Evolutionary conservation across 23 tunicate species (phyloP).

Genomic region (Styela clava): DNA sequence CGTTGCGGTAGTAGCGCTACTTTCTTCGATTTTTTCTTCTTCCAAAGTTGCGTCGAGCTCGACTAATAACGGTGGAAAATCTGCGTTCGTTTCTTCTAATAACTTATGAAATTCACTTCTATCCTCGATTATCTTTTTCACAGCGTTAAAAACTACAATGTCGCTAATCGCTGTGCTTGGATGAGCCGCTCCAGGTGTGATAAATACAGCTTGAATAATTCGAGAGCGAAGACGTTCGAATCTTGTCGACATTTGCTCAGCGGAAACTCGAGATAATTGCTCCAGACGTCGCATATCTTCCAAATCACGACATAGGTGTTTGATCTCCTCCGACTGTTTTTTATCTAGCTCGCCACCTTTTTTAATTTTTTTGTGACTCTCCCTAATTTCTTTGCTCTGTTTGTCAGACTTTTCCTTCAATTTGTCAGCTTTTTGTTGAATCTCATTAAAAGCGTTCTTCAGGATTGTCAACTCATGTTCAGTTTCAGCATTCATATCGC

Average conservation of each 20-base stretch:
- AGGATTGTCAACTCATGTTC: slow-evolving; percentile 37
- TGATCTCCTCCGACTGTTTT: slow-evolving; percentile 21
- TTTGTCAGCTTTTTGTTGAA: slow-evolving; percentile 26
- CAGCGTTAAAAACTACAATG: slow-evolving; percentile 38
- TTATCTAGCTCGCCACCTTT: slow-evolving; percentile 37
- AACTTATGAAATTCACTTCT: slow-evolving; percentile 76
- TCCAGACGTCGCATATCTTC: slow-evolving; percentile 41
- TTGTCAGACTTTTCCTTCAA: slow-evolving; percentile 57
- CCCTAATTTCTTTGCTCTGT: slow-evolving; percentile 46
- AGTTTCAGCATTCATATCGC: slow-evolving; percentile 49
- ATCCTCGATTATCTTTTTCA: slow-evolving; percentile 74
- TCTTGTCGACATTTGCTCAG: slow-evolving; percentile 45
- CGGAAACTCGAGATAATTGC: slow-evolving; percentile 40
- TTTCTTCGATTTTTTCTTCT: slow-evolving; percentile 25
- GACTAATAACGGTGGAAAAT: slow-evolving; percentile 42
- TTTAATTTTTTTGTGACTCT: slow-evolving; percentile 35
- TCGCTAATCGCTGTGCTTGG: slow-evolving; percentile 53
- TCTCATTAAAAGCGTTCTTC: slow-evolving; percentile 25
- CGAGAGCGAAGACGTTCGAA: slow-evolving; percentile 51
- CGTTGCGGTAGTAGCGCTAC: not conserved
- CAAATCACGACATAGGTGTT: slow-evolving; percentile 27
- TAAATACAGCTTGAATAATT: slow-evolving; percentile 73
- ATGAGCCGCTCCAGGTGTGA: slow-evolving; percentile 61
- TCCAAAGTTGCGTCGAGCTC: slow-evolving; percentile 21
- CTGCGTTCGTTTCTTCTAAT: slow-evolving; percentile 48